Conservation (phyloP, 2,888 invertebrate species). For the Synergus gifuensis region DNA sequence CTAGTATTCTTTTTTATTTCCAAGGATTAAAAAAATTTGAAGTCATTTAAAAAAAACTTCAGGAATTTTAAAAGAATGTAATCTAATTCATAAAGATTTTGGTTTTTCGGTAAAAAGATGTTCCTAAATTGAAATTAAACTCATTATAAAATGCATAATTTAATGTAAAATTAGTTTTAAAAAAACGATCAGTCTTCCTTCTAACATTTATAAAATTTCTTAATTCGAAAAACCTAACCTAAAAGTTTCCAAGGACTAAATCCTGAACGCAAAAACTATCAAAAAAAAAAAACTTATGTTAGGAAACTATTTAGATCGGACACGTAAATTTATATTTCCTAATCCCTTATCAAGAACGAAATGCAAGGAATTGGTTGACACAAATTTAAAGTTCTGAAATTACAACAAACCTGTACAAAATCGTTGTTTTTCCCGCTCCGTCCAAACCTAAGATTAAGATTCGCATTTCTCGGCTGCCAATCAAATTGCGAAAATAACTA, state of each 20-base stretch:
- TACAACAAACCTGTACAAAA: slow-evolving; percentile 87
- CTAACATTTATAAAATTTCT: no score
- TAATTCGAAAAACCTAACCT: neutral
- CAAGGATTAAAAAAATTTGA: no score
- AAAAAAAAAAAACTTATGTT: neutral
- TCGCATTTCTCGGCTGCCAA: slow-evolving; percentile 98
- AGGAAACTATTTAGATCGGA: neutral
- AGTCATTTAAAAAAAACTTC: no score
- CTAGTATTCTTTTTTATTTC: no score
- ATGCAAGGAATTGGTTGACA: slow-evolving; percentile 44
- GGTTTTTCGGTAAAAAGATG: no score
- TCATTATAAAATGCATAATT: no score
- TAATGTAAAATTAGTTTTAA: no score
- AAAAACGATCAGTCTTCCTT: neutral
- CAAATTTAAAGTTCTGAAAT: slow-evolving; percentile 31
- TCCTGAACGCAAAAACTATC: neutral
- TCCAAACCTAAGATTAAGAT: slow-evolving; percentile 98
- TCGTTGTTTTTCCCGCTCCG: slow-evolving; percentile 99
- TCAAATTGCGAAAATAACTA: slow-evolving; percentile 96
- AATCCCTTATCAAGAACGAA: slow-evolving; percentile 23
- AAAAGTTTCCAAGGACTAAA: slow-evolving; percentile 10
- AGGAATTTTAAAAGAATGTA: no score
- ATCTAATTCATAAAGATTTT: no score
- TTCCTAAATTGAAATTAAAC: no score
- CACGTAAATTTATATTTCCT: neutral